Evolutionary conservation across 2,797 vertebrate species (phyloP), one percentile per base, ranked within the genome.

Genomic region (Platyrinchus mystaceus): DNA sequence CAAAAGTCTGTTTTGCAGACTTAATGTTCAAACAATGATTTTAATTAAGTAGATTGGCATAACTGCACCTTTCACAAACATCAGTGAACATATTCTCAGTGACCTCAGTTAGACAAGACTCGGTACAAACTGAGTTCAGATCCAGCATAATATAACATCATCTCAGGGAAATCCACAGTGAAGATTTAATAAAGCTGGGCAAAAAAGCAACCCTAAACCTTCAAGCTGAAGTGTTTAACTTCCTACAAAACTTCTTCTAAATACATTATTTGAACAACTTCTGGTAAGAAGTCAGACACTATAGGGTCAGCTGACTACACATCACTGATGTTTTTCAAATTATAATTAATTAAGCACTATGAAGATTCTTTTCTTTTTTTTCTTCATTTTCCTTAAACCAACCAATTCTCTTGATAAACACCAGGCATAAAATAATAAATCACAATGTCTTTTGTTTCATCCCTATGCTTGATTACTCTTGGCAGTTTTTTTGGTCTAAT

Each of bases 401-500:
- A 94, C 55, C n/a, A 86, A 43, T 84, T 93, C 66, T 89, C n/a
- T 73, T 83, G 64, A 95, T 68, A 97, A 91, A 96, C 2, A 6
- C 1, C 2, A 89, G 55, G 43, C 60, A 94, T 50, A 49, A 95
- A 91, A 95, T 24, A 49, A 69, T 83, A 93, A 92, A 84, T 77
- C 62, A 94, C 37, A 86, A 63, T 55, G 43, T 69, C 68, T 96
- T 97, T 97, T 96, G 77, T 95, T 97, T 84, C 77, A 68, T 86
- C 70, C n/a, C 41, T 82, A 52, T 86, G 70, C 49, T 93, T 97
- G 88, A 95, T 69, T 93, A 86, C 70, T 90, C 82, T 95, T 95
- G 90, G 81, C 76, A 95, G 34, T 6, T 82, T 96, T 95, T 89
- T 96, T 94, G 93, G 43, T 94, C 90, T 97, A 97, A 97, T 82